phyloP scores from a whole-genome alignment of 2,888 invertebrate genomes.

The Standfussiana lucernea region DNA sequence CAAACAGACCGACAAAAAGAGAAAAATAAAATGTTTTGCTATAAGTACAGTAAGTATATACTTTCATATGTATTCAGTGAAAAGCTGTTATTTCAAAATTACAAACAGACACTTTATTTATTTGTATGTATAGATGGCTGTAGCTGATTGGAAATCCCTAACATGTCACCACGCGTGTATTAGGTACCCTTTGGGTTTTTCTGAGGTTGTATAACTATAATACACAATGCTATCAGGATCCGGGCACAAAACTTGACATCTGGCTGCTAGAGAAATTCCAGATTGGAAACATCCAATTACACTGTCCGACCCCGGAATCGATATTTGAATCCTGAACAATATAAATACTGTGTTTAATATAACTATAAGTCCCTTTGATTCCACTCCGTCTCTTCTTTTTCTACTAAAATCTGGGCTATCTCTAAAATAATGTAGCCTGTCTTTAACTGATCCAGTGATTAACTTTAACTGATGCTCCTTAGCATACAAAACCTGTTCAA shows the following conservation, averaged over 20 bases:
- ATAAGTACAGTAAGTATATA: no score
- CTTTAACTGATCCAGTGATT: neutral
- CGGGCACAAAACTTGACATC: neutral
- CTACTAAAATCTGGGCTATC: neutral
- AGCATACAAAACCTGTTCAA: neutral
- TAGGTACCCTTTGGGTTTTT: neutral
- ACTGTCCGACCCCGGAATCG: neutral
- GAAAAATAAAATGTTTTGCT: no score
- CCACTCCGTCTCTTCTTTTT: neutral
- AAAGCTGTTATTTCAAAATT: no score
- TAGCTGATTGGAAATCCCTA: neutral
- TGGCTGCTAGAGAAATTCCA: neutral
- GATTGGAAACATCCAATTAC: neutral
- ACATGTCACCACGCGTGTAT: neutral
- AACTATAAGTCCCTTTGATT: neutral
- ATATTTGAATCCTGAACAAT: neutral
- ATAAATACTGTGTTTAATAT: neutral
- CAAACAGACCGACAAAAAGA: no score
- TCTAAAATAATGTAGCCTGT: neutral
- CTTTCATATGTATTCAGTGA: no score
- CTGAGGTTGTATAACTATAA: neutral
- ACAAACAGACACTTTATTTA: no score
- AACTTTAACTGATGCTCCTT: neutral
- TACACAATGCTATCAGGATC: no score
- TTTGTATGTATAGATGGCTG: no score